phyloP scores from a whole-genome alignment of 2,888 invertebrate genomes.

The Pachydiplax longipennis region DNA sequence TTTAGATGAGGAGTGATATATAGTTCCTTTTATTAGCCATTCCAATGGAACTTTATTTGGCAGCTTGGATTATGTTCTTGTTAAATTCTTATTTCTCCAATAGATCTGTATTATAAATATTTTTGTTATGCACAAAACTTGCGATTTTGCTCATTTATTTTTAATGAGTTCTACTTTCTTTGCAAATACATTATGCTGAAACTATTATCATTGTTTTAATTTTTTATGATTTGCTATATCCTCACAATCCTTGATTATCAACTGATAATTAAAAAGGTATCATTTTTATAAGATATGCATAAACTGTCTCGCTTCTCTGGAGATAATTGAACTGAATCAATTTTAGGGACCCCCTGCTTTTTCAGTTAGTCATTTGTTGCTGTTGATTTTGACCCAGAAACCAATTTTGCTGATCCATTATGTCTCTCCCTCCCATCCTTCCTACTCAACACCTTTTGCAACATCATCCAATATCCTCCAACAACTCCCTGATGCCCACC shows the following conservation, averaged over 20 bases:
- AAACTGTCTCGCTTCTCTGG: neutral
- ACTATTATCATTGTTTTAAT: conserved; percentile 30
- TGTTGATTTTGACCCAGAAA: conserved; percentile 26
- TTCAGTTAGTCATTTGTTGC: neutral
- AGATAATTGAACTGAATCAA: neutral
- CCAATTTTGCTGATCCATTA: conserved; percentile 16
- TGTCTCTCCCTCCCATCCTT: conserved; percentile 21
- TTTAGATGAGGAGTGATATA: neutral
- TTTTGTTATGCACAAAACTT: conserved; percentile 12
- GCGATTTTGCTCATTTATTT: neutral
- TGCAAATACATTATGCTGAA: conserved; percentile 35
- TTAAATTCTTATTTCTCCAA: neutral
- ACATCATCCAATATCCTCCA: neutral
- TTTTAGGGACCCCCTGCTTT: neutral
- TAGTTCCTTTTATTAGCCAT: conserved; percentile 4
- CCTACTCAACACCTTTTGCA: neutral
- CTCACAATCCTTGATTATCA: neutral
- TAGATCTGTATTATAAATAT: conserved; percentile 35
- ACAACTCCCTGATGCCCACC: neutral
- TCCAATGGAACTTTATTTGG: neutral
- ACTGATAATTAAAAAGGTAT: neutral
- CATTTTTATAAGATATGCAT: neutral
- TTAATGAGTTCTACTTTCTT: conserved; percentile 26
- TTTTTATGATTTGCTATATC: conserved; percentile 11
- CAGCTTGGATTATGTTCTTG: conserved; percentile 6